A percentile compares a stretch with the other conserved stretches of the same genome.
phyloP scores from a whole-genome alignment of 1,140 invertebrate species.

The Drosophila rufa region DNA sequence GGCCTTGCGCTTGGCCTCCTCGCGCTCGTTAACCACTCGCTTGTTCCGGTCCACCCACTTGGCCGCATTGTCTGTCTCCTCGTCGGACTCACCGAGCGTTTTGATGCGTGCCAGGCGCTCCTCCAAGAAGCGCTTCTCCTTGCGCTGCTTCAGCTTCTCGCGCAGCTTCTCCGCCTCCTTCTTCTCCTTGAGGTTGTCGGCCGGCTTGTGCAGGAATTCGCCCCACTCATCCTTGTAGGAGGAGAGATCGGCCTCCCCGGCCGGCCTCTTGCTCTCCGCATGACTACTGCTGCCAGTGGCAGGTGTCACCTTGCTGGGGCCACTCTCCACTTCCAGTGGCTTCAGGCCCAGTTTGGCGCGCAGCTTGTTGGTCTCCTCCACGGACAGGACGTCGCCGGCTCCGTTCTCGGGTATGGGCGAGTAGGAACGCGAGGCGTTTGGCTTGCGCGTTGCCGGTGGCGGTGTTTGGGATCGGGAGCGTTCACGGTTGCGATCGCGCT shows the following conservation, averaged over 20 bases:
- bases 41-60: constrained; percentile 94
- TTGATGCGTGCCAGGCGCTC: constrained; percentile 88
- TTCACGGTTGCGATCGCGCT: constrained; percentile 59
- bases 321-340: constrained; percentile 91
- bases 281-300: constrained; percentile 38
- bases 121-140: constrained; percentile 93
- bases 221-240: constrained; percentile 92
- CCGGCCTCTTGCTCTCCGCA: constrained; percentile 46
- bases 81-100: constrained; percentile 90
- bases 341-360: constrained; percentile 97
- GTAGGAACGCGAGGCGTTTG: constrained; percentile 37
- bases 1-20: constrained; percentile 94
- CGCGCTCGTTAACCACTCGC: constrained; percentile 91
- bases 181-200: constrained; percentile 92
- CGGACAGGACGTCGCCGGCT: constrained; percentile 89
- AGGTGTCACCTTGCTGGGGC: constrained; percentile 55
- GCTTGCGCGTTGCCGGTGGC: constrained; percentile 8
- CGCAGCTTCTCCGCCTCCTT: constrained; percentile 92
- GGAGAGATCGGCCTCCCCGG: constrained; percentile 85
- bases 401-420: constrained; percentile 84
- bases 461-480: constrained; percentile 56
- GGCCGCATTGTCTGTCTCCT: constrained; percentile 90
- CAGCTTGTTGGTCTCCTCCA: constrained; percentile 96
- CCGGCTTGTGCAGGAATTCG: constrained; percentile 97
- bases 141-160: constrained; percentile 91